Percentiles rank a stretch among this genome's conserved stretches.
These are phyloP conservation scores for Calosoma granatense DNA, from an alignment of 1,140 invertebrate species.

Conservation along the genomic window DNA sequence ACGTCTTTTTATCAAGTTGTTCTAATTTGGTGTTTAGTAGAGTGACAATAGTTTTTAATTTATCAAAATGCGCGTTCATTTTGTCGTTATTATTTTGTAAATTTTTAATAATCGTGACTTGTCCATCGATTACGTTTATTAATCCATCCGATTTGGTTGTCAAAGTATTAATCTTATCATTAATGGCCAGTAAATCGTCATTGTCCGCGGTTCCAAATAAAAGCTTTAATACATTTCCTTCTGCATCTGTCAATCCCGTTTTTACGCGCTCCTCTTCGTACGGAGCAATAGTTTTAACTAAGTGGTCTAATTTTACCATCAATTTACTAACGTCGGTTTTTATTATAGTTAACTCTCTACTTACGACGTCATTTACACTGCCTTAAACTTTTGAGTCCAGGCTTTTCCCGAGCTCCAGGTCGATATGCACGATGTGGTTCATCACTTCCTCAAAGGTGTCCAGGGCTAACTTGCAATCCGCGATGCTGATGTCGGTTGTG, in stretches of 20 bases:
- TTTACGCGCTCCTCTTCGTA: background rate
- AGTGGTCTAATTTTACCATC: background rate
- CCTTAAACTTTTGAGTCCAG: no score
- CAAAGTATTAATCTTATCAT: background rate
- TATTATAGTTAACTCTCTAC: background rate
- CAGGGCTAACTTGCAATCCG: background rate
- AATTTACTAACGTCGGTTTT: background rate
- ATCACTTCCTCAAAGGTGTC: background rate
- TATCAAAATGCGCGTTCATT: background rate
- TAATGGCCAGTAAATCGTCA: background rate
- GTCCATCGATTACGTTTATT: background rate
- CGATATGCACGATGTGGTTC: background rate
- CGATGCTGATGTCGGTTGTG: background rate
- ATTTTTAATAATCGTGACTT: background rate
- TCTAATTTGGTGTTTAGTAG: background rate
- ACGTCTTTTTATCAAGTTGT: no score
- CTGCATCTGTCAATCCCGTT: background rate
- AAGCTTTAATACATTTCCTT: background rate
- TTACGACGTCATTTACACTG: background rate
- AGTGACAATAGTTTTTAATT: background rate
- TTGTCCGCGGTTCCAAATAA: background rate
- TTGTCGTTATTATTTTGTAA: background rate
- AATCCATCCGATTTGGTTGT: background rate
- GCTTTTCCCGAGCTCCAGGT: background rate
- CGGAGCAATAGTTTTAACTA: background rate